phyloP scores from a whole-genome alignment of 2,888 invertebrate species.

The Drepanosiphum platanoidis region DNA sequence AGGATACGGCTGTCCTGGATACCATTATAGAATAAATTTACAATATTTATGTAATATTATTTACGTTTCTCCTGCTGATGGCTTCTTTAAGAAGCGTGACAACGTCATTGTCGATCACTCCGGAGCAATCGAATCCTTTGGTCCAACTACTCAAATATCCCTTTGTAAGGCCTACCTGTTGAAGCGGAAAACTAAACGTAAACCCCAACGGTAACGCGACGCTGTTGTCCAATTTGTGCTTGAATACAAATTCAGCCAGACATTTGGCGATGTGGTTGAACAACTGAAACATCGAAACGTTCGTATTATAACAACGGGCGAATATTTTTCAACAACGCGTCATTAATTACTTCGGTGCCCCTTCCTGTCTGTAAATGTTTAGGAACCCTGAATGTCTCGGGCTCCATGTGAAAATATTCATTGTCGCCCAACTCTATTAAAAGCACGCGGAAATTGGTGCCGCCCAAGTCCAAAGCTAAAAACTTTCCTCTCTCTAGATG shows the following conservation, averaged over 20 bases:
- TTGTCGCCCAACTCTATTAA: slow-evolving; percentile 86
- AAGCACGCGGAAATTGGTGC: slow-evolving; percentile 96
- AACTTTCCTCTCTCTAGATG: slow-evolving; percentile 88
- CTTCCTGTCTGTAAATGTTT: slow-evolving; percentile 93
- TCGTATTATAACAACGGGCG: not conserved
- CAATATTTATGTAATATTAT: not conserved
- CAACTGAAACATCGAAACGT: slow-evolving; percentile 67
- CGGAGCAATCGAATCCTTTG: slow-evolving; percentile 81
- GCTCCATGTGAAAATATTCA: slow-evolving; percentile 89
- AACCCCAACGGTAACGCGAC: slow-evolving; percentile 77
- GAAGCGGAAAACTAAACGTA: slow-evolving; percentile 87
- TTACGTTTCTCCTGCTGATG: slow-evolving; percentile 23
- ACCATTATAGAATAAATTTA: not conserved
- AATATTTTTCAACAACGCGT: not conserved
- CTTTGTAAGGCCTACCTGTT: slow-evolving; percentile 77
- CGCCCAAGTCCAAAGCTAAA: slow-evolving; percentile 95
- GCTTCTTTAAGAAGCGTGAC: slow-evolving; percentile 74
- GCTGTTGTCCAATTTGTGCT: slow-evolving; percentile 65
- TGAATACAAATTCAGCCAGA: slow-evolving; percentile 70
- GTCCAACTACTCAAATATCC: slow-evolving; percentile 85
- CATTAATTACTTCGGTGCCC: slow-evolving; percentile 69
- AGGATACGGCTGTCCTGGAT: too few species aligned
- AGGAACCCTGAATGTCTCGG: slow-evolving; percentile 96
- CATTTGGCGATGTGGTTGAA: slow-evolving; percentile 74
- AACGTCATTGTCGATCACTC: slow-evolving; percentile 76